Evolutionary conservation across 2,888 invertebrate species (phyloP), one percentile per base, ranked within the genome.

Genomic region (Ephialtes manifestator): DNA sequence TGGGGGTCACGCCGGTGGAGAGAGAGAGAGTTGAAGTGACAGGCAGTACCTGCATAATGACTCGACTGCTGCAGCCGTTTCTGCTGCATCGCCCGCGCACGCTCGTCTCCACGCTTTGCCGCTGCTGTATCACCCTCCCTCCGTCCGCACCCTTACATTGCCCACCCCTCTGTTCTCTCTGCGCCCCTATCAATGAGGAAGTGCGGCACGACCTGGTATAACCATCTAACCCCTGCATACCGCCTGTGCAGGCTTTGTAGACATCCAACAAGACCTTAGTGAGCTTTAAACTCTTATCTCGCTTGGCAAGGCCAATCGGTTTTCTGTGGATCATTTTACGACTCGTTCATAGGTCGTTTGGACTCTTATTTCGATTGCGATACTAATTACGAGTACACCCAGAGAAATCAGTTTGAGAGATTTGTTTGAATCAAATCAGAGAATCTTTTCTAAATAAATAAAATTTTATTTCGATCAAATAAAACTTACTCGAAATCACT

Each of bases 1-100:
- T 81, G 68, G 81, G 78, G 78, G 80, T 81, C 84, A 81, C 72
- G 51, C 80, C 72, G 76, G 75, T 48, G 63, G 90, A 89, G 87
- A 86, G 84, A 82, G 81, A 28, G 89, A 88, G 86, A 86, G 84
- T 75, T 68, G 81, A 88, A 90, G 88, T 90, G 90, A 91, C 89
- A 87, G 85, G 85, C 84, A 84, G 90, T 90, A 91, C 90, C 91
- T 91, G 91, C 91, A 91, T 91, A 91, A 91, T 91, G 90, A 89
- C 89, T 90, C 89, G 89, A 90, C 91, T 90, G 90, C 91, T 90
- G 90, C 91, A 88, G 90, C 89, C 90, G 86, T 83, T 86, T 86
- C 84, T 88, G 87, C 89, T 89, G 89, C 89, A 89, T 81, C 87
- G 89, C 89, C 88, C 90, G 89, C 90, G 90, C 91, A 89, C 86